Percentiles rank a stretch among this genome's conserved stretches.
Evolutionary conservation across 1,140 invertebrate genomes (phyloP).

Genomic region (Drosophila willistoni): DNA sequence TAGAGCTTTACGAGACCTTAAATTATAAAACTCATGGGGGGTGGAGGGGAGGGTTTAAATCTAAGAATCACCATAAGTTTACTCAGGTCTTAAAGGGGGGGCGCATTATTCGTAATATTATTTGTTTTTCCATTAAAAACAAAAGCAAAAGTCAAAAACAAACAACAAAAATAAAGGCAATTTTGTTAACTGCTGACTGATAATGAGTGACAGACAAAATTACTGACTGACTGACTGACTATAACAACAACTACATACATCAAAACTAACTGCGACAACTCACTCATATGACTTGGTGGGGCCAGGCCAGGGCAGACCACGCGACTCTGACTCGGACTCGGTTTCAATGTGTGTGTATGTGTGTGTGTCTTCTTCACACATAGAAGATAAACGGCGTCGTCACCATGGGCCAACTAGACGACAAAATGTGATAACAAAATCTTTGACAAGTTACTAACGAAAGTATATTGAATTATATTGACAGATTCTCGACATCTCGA

Average conservation of each 20-base stretch:
- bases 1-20: slow-evolving; percentile 1
- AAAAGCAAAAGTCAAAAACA: slow-evolving; percentile 33
- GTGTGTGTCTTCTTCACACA: slow-evolving; percentile 47
- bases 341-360: too few relatives aligned
- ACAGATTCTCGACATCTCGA: too few relatives aligned
- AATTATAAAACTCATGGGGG: neutral
- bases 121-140: slow-evolving; percentile 43
- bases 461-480: too few relatives aligned
- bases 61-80: slow-evolving; percentile 5
- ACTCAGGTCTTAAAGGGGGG: neutral
- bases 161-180: slow-evolving; percentile 39
- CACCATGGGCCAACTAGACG: neutral
- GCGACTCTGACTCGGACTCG: slow-evolving; percentile 43
- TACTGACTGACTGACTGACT: slow-evolving; percentile 39
- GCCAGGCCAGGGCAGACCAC: slow-evolving; percentile 61
- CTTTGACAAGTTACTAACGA: too few relatives aligned
- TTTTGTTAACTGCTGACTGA: slow-evolving; percentile 79
- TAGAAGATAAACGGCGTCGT: slow-evolving; percentile 31
- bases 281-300: slow-evolving; percentile 74
- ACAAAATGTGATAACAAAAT: slow-evolving; percentile 1
- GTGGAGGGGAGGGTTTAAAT: neutral
- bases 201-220: slow-evolving; percentile 58
- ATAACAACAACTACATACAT: slow-evolving; percentile 1
- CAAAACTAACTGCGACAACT: slow-evolving; percentile 48
- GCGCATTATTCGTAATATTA: slow-evolving; percentile 35